phyloP scores from a whole-genome alignment of 2,888 invertebrate genomes.

The Latrodectus hesperus region DNA sequence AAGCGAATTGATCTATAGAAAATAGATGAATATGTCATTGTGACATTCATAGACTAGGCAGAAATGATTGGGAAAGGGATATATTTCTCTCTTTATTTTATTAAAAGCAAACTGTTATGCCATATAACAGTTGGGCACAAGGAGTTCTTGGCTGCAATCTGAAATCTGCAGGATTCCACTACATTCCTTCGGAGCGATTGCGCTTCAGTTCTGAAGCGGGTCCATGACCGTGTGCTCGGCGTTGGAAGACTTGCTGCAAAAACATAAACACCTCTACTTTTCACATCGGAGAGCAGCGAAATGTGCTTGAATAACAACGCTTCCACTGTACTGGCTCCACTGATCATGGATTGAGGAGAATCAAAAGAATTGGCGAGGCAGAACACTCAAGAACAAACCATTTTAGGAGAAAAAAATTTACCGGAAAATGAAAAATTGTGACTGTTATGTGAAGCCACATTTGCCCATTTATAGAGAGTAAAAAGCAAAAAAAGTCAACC shows the following conservation, averaged over 20 bases:
- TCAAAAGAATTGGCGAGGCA: conserved; percentile 14
- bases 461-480: background rate
- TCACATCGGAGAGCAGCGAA: background rate
- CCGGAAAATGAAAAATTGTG: background rate
- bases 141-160: no score
- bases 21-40: no score
- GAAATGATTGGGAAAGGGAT: no score
- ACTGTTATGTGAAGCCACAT: background rate
- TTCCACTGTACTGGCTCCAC: background rate
- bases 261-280: background rate
- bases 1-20: no score
- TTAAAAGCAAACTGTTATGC: no score
- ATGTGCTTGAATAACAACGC: background rate
- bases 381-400: conserved; percentile 12
- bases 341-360: background rate
- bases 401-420: background rate
- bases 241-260: background rate
- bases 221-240: background rate
- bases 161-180: no score
- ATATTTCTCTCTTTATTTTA: no score
- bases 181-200: no score
- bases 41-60: no score
- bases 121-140: no score
- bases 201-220: background rate
- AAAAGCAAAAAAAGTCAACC: background rate